Evolutionary conservation across 2,113 vertebrate genomes (phyloP), one percentile per base, ranked within the genome.

Genomic region (Tragulus kanchil): DNA sequence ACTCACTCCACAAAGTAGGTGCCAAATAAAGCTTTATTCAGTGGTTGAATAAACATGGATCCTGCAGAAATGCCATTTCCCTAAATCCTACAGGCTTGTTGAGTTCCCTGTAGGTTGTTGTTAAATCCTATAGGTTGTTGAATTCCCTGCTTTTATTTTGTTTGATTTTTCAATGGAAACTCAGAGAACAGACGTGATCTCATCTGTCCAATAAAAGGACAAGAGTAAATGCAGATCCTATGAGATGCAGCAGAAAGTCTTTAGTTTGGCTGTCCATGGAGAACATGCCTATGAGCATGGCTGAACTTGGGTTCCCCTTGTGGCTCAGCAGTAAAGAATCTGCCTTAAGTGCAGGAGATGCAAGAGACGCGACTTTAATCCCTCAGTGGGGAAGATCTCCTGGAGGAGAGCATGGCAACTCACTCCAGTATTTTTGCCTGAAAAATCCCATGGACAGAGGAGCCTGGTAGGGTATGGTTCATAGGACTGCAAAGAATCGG

Each of bases 1-100:
- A 88, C 48, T 65, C 83, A 23, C 25, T 78, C 17, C 25, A 61
- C 13, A 83, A 83, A 84, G 19, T 77, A 59, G 31, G 10, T 86
- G 9, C 45, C 42, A 86, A 56, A 31, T 78, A 90, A 59, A 84
- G 69, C 81, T 90, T 93, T 94, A 52, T 64, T 71, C 95, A 45
- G 17, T 84, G 13, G 56, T 83, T 87, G 59, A 64, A 45, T 75
- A 64, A 83, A 87, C 12, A 31, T 93, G 81, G 42, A 81, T 50
- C 17, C 42, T 88, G 15, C 14, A 85, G 93, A 90, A 26, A 5
- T 84, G 75, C 21, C 50, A 19, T 36, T 25, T 16, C 28, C 13
- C 1, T 3, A 59, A 93, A 9, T 78, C 48, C 45, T 92, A 4
- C 6, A 85, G 14, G 12, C 17, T 64, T 59, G 31, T 36, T 36